These are phyloP conservation scores for Yponomeuta malinellus DNA, from an alignment of 2,888 invertebrate genomes.

Conservation along the genomic window DNA sequence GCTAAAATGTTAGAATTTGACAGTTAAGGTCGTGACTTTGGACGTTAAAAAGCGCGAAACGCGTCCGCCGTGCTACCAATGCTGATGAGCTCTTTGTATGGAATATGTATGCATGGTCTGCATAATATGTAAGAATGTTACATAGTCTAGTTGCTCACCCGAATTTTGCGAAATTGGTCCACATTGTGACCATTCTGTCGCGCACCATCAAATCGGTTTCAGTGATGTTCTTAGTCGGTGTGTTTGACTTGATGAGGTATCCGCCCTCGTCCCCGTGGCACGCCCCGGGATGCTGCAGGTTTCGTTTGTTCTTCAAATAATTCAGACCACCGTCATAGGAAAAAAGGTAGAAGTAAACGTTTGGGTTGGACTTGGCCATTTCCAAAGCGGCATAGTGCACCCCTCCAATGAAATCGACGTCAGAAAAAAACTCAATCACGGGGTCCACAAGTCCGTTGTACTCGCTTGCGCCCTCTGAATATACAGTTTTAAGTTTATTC, in stretches of 20 bases:
- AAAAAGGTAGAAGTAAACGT: conserved; percentile 76
- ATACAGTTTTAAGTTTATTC: conserved; percentile 49
- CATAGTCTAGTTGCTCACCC: conserved; percentile 44
- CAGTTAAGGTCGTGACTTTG: too few relatives aligned
- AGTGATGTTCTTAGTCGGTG: conserved; percentile 31
- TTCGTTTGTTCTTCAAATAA: conserved; percentile 58
- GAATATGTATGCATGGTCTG: too few relatives aligned
- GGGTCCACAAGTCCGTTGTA: conserved; percentile 47
- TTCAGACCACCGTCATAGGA: conserved; percentile 73
- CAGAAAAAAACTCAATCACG: conserved; percentile 65
- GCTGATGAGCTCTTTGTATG: too few relatives aligned
- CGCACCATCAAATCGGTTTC: conserved; percentile 51
- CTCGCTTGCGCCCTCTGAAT: conserved; percentile 49
- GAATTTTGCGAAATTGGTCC: conserved; percentile 79
- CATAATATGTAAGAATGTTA: too few relatives aligned
- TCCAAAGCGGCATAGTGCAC: conserved; percentile 45
- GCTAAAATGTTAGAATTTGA: too few relatives aligned
- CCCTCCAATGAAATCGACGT: conserved; percentile 62
- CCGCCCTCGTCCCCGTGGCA: conserved; percentile 78
- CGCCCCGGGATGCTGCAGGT: conserved; percentile 64
- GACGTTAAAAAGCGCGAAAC: too few relatives aligned
- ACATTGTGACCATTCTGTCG: conserved; percentile 67
- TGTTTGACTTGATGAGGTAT: conserved; percentile 66
- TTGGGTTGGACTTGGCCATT: conserved; percentile 48
- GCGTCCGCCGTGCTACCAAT: too few relatives aligned